phyloP scores from a whole-genome alignment of 2,888 invertebrate species.

The Drosophila borborema region DNA sequence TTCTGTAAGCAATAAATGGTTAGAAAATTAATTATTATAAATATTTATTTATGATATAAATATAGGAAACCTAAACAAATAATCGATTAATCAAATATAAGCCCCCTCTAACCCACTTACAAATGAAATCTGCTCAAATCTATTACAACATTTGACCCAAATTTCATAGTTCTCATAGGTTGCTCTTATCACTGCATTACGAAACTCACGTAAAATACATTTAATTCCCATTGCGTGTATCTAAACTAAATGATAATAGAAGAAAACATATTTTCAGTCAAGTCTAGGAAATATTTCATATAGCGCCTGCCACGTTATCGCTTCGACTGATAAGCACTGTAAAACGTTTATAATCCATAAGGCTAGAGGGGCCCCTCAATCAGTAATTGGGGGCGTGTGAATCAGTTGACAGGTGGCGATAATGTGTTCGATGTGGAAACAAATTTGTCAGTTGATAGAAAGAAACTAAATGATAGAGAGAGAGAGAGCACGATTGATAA shows the following conservation, averaged over 20 bases:
- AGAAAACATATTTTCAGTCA: conserved; percentile 4
- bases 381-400: conserved; percentile 65
- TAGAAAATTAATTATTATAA: background rate
- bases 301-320: conserved; percentile 49
- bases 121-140: background rate
- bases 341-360: conserved; percentile 38
- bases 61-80: background rate
- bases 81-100: conserved; percentile 37
- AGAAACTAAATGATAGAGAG: background rate
- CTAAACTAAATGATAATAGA: conserved; percentile 40
- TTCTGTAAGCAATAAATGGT: conserved; percentile 49
- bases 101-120: conserved; percentile 4
- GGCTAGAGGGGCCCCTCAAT: conserved; percentile 31
- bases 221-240: conserved; percentile 24
- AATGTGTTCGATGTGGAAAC: conserved; percentile 2
- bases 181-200: conserved; percentile 27
- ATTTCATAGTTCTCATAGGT: conserved; percentile 14
- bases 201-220: conserved; percentile 9
- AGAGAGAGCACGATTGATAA: background rate
- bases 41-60: background rate
- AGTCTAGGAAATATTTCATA: conserved; percentile 12
- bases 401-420: conserved; percentile 33
- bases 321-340: conserved; percentile 57
- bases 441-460: conserved; percentile 8
- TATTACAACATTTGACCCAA: conserved; percentile 30